Evolutionary conservation across 30 jellyfish, hydroid and myxozoan genomes (phyloP).

Genomic region (Aurelia coerulea): DNA sequence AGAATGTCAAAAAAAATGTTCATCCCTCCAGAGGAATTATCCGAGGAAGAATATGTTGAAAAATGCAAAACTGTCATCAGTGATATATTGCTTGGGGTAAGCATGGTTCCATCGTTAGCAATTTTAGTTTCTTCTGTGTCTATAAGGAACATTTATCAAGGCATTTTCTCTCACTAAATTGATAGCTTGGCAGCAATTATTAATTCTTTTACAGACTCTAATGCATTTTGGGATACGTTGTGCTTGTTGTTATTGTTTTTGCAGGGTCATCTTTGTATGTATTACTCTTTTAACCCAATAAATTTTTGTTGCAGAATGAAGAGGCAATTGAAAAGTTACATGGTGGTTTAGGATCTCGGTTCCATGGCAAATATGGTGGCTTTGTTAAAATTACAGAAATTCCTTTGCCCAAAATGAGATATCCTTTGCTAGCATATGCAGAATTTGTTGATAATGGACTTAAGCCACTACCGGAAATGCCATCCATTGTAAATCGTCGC

Average conservation of each 20-base stretch:
- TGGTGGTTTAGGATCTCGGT: slow-evolving; percentile 82
- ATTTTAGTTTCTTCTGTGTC: no score
- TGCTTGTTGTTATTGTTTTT: no score
- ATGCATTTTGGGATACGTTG: no score
- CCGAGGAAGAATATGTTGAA: slow-evolving; percentile 82
- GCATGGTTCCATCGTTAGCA: background rate
- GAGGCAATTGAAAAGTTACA: slow-evolving; percentile 81
- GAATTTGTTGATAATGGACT: slow-evolving; percentile 73
- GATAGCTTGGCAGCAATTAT: no score
- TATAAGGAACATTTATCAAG: no score
- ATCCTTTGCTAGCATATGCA: slow-evolving; percentile 80
- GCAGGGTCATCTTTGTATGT: no score
- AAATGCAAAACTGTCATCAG: slow-evolving; percentile 69
- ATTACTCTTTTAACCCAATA: no score
- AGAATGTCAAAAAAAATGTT: slow-evolving; percentile 75
- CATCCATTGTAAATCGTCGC: slow-evolving; percentile 70
- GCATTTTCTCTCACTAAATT: no score
- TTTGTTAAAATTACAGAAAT: slow-evolving; percentile 80
- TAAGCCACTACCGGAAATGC: slow-evolving; percentile 85
- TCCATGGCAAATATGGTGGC: slow-evolving; percentile 84
- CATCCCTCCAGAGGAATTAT: slow-evolving; percentile 66
- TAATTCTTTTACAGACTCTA: no score
- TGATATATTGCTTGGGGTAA: slow-evolving; percentile 84
- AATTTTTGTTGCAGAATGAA: slow-evolving; percentile 57
- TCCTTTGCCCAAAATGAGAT: slow-evolving; percentile 62